phyloP scores from a whole-genome alignment of 2,888 invertebrate genomes.

The Megaustenia siamemsis region DNA sequence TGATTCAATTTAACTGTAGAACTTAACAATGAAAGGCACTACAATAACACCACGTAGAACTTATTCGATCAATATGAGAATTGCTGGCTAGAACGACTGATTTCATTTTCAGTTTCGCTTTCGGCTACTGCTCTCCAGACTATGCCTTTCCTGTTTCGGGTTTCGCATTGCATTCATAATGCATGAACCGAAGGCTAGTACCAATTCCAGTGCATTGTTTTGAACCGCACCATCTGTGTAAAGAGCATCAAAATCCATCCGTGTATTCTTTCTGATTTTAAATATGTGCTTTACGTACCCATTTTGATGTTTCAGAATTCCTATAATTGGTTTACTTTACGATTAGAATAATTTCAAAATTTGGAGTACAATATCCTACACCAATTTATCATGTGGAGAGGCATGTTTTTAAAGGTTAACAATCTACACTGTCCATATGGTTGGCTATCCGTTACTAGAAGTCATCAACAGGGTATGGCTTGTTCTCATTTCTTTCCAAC shows the following conservation, averaged over 20 bases:
- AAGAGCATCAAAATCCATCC: not conserved
- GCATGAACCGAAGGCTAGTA: slow-evolving; percentile 49
- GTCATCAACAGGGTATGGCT: no score
- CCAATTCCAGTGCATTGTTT: slow-evolving; percentile 9
- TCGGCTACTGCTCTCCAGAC: slow-evolving; percentile 21
- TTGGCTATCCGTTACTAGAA: no score
- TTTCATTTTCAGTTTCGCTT: not conserved
- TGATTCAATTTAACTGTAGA: not conserved
- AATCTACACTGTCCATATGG: no score
- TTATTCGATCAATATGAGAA: not conserved
- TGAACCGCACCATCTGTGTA: not conserved
- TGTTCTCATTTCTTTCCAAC: no score
- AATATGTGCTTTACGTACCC: no score
- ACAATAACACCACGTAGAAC: not conserved
- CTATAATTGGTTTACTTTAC: no score
- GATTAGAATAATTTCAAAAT: no score
- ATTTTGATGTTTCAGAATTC: no score
- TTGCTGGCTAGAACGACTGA: not conserved
- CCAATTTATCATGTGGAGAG: no score
- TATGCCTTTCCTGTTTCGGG: slow-evolving; percentile 46
- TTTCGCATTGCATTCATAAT: slow-evolving; percentile 37
- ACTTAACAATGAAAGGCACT: not conserved
- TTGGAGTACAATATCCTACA: no score
- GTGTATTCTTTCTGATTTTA: no score
- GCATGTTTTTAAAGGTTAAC: no score